phyloP scores from a whole-genome alignment of 2,888 invertebrate species.

The Hermaeophaga mercurialis region DNA sequence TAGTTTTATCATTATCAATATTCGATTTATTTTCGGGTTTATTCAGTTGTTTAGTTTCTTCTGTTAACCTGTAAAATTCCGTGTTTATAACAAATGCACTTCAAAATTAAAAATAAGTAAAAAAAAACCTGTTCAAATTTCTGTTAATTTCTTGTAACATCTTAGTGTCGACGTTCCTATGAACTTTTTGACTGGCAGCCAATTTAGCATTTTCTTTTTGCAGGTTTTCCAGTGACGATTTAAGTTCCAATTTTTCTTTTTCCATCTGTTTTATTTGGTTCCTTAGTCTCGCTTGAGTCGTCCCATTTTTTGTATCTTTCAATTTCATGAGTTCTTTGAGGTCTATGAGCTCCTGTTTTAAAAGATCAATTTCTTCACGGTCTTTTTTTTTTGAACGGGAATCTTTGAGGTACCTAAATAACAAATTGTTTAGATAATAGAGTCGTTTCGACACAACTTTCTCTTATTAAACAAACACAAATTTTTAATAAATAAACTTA shows the following conservation, averaged over 20 bases:
- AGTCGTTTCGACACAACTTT: too few species aligned
- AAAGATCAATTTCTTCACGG: slow-evolving; percentile 68
- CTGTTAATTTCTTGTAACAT: slow-evolving; percentile 78
- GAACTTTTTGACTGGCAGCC: slow-evolving; percentile 63
- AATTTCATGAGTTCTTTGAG: slow-evolving; percentile 70
- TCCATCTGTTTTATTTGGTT: slow-evolving; percentile 76
- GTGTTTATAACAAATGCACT: too few species aligned
- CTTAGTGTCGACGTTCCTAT: slow-evolving; percentile 69
- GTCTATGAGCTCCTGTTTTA: slow-evolving; percentile 69
- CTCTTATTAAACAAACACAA: neutral
- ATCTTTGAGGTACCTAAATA: slow-evolving; percentile 65
- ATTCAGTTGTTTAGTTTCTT: slow-evolving; percentile 10
- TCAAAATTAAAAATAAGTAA: too few species aligned
- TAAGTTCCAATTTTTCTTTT: slow-evolving; percentile 69
- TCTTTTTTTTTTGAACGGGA: slow-evolving; percentile 69
- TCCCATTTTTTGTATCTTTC: slow-evolving; percentile 76
- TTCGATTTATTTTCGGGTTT: slow-evolving; percentile 43
- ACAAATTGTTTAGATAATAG: too few species aligned
- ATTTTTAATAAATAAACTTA: slow-evolving; percentile 31
- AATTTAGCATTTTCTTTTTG: slow-evolving; percentile 70
- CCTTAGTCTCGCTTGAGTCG: slow-evolving; percentile 72
- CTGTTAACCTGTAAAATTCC: slow-evolving; percentile 18
- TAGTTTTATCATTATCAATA: neutral
- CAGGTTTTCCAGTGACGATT: slow-evolving; percentile 69
- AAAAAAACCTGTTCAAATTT: slow-evolving; percentile 52